Percentiles rank a stretch among this genome's conserved stretches.
Evolutionary conservation across 1,140 invertebrate species (phyloP).

Genomic region (Rhyacophila brunnea): DNA sequence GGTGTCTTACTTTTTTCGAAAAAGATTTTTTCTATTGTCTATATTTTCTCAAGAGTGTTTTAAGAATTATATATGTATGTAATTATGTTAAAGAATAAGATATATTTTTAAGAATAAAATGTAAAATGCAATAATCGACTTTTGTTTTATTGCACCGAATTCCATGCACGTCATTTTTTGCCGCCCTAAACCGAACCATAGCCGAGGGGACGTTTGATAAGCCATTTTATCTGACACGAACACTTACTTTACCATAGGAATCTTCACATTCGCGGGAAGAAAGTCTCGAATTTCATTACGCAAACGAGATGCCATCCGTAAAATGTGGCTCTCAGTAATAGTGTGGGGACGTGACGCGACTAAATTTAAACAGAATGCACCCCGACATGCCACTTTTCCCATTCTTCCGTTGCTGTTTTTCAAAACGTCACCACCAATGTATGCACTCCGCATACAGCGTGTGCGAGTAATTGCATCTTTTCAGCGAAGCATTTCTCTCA

Average conservation of each 20-base stretch:
- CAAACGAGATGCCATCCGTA: slow-evolving; percentile 13
- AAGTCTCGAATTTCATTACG: slow-evolving; percentile 21
- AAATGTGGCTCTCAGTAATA: slow-evolving; percentile 10
- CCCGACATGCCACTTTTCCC: neutral
- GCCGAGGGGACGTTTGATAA: too few species aligned
- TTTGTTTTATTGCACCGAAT: too few species aligned
- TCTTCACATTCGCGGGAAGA: slow-evolving; percentile 6
- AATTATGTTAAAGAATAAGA: too few species aligned
- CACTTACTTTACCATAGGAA: neutral
- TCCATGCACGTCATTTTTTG: neutral
- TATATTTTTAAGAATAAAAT: too few species aligned
- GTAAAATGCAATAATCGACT: too few species aligned
- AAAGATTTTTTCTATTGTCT: too few species aligned
- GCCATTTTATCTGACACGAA: neutral
- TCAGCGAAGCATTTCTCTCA: too few species aligned
- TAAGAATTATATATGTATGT: too few species aligned
- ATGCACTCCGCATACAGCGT: neutral
- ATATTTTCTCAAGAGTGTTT: too few species aligned
- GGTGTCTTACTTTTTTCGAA: too few species aligned
- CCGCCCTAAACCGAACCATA: neutral
- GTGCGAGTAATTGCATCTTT: neutral
- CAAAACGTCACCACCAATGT: neutral
- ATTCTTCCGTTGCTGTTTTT: neutral
- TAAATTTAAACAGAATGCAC: neutral
- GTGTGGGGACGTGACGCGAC: slow-evolving; percentile 1